Base-by-base conservation (phyloP, 2,113 vertebrate genomes). In the Chaetodon trifascialis region DNA sequence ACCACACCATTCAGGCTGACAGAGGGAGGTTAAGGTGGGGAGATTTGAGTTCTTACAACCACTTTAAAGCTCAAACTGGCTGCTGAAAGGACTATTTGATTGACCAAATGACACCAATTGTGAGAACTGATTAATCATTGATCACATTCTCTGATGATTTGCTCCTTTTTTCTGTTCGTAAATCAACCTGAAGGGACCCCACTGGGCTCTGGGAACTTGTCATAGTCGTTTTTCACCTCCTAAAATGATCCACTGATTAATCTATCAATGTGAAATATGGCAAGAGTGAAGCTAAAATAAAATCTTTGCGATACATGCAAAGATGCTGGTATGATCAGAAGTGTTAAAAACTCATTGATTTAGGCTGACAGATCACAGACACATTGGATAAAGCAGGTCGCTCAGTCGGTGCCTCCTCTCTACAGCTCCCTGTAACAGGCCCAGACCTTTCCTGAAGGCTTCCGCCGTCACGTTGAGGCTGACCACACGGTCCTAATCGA, bases 401-500 rank as follows among this genome's bases (percentile, higher is more conserved):
- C 21, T 65, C 8, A 17, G 2, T 30, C 3, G 60, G 73, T 46
- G 30, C 42, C 42, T 59, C 44, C 54, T 47, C 79, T 36, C 16
- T 11, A 58, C 7, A 75, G 11, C 15, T 46, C 72, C 80, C 52
- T 15, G 15, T 47, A 70, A 55, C 2, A 84, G 56, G 66, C 73
- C 76, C 23, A 34, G 19, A 65, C 11, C 49, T 74, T 73, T 52
- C 59, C 23, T 47, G 42, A 34, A 6, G 16, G 60, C 72, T 25
- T 25, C 40, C 30, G 71, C 25, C 25, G 15, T 74, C 62, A 75
- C 56, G 23, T 36, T 76, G 36, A 69, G n/a, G 30, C 36, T 46
- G 44, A 72, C 60, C 86, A 75, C 72, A 85, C 55, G 74, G 56
- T 77, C 46, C 19, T 12, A 17, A 81, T 76, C 38, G 38, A 76